Evolutionary conservation across 2,113 vertebrate genomes (phyloP), one percentile per base, ranked within the genome.

Genomic region (Ahaetulla prasina): DNA sequence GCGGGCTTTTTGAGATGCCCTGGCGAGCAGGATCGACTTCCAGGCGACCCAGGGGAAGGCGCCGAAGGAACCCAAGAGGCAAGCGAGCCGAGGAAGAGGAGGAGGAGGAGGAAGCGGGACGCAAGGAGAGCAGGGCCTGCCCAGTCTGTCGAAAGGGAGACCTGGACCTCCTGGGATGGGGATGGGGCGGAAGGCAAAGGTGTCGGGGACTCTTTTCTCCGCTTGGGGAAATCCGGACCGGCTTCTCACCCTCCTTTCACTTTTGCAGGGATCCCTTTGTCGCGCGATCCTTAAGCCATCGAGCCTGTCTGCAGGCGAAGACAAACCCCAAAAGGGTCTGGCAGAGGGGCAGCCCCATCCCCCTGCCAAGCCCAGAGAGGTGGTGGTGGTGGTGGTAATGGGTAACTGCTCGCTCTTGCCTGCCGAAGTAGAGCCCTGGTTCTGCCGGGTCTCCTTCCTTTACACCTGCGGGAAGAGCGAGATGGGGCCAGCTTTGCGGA

Each of bases 401-500:
- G 14, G n/a, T 14, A 39, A 8, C 68, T 39, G 68, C 68, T 35
- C 14, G 25, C 60, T 30, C 60, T 63, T 12, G n/a, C 5, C n/a
- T 3, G 16, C 2, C 16, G 68, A 80, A 9, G 2, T 2, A 9
- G 68, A 80, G 74, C 18, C 35, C 74, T 8, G n/a, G 2, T 80
- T 43, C 18, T 22, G 74, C 35, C 8, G 35, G 68, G 12, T 68
- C 63, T 1, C 68, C 8, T 22, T 9, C 35, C 35, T 39, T 39
- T 43, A 8, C 74, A 43, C 3, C 50, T 87, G 91, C 91, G 8
- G 39, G 80, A 85, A 94, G 88, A 30, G 85, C 47, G 12, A 86
- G 92, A 22, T 85, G 68, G 88, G 88, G 92, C 87, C 87, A 87
- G 27, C 93, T 91, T 84, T 10, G 63, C 63, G 93, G 92, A 91